These are phyloP conservation scores for Tiliqua scincoides DNA, from an alignment of 2,113 vertebrate species.

Conservation along the genomic window DNA sequence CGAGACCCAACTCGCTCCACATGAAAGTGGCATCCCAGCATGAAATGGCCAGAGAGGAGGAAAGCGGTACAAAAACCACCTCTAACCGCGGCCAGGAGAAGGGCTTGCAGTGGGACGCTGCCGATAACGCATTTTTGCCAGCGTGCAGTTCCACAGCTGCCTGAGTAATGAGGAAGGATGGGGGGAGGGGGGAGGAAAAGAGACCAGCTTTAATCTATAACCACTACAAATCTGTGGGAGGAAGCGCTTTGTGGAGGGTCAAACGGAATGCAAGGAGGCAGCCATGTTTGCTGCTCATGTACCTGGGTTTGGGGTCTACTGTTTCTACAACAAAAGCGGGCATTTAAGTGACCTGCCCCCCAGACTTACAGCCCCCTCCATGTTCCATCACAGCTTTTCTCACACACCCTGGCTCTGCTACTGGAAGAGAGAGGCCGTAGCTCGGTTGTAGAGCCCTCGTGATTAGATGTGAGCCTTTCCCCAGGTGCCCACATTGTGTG, in stretches of 20 bases:
- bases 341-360: too few relatives aligned
- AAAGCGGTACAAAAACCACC: constrained; percentile 69
- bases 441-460: too few relatives aligned
- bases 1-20: constrained; percentile 61
- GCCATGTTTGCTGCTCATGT: not conserved
- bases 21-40: constrained; percentile 56
- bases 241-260: constrained; percentile 68
- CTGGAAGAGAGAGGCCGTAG: too few relatives aligned
- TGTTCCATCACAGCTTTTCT: too few relatives aligned
- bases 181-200: constrained; percentile 28
- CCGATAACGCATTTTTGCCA: constrained; percentile 84
- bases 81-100: constrained; percentile 76
- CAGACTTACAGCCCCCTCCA: too few relatives aligned
- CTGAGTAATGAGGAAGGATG: constrained; percentile 72
- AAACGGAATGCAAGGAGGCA: not conserved
- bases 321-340: too few relatives aligned
- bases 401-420: too few relatives aligned
- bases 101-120: constrained; percentile 79
- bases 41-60: constrained; percentile 37
- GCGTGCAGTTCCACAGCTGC: constrained; percentile 78
- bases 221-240: constrained; percentile 65
- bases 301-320: too few relatives aligned
- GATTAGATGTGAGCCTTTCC: too few relatives aligned
- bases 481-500: too few relatives aligned
- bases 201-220: constrained; percentile 73